Evolutionary conservation across 2,888 invertebrate species (phyloP).

Genomic region (Rotaria socialis): DNA sequence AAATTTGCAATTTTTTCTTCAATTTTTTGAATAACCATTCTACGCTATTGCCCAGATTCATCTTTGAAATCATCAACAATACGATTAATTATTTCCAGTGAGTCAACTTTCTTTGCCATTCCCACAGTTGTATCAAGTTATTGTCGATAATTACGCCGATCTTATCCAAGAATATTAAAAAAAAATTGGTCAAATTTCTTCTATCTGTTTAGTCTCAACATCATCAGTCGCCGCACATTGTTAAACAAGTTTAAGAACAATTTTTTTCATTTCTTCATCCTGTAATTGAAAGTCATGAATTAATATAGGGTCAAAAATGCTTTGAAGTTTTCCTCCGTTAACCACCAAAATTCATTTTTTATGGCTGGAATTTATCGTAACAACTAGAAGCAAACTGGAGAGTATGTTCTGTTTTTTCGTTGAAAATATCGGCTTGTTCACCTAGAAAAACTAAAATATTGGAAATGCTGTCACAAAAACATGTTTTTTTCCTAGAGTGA

Average conservation of each 20-base stretch:
- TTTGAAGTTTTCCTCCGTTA: too few relatives aligned
- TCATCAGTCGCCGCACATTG: constrained; percentile 99
- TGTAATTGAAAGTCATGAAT: constrained; percentile 99
- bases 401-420: too few relatives aligned
- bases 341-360: too few relatives aligned
- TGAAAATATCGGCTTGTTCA: too few relatives aligned
- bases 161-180: constrained; percentile 99
- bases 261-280: constrained; percentile 99
- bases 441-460: too few relatives aligned
- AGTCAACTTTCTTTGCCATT: constrained; percentile 98
- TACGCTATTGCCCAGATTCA: constrained; percentile 97
- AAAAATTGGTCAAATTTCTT: constrained; percentile 94
- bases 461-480: too few relatives aligned
- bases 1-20: constrained; percentile 96
- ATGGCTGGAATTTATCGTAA: too few relatives aligned
- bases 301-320: too few relatives aligned
- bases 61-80: constrained; percentile 98
- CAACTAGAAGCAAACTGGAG: too few relatives aligned
- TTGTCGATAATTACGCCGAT: constrained; percentile 91
- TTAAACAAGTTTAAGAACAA: constrained; percentile 97
- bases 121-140: constrained; percentile 98
- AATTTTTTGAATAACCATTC: constrained; percentile 99
- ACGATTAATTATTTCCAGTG: constrained; percentile 94
- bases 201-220: constrained; percentile 97
- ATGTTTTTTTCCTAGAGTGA: too few relatives aligned